Conservation (phyloP, 2,888 invertebrate species). For the Ennomos erosarius region DNA sequence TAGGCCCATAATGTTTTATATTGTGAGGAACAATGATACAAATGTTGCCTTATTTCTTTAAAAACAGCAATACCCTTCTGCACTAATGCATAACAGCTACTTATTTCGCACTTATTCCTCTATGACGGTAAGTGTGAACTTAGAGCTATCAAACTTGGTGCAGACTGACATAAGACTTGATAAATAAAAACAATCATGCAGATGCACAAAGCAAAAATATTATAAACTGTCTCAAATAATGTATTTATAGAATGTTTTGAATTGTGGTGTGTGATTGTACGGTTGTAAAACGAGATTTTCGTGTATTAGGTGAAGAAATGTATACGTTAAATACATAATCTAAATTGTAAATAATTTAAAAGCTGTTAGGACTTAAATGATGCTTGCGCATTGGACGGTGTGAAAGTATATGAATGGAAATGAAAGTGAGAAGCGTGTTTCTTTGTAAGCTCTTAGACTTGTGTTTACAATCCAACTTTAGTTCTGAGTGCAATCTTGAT, state of each 20-base stretch:
- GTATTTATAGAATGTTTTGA: conserved; percentile 9
- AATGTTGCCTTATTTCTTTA: conserved; percentile 7
- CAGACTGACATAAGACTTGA: background rate
- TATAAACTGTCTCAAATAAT: conserved; percentile 21
- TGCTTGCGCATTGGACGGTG: conserved; percentile 3
- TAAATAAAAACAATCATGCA: conserved; percentile 6
- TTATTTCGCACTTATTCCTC: too few species aligned
- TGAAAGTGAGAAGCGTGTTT: conserved; percentile 7
- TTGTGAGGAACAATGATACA: background rate
- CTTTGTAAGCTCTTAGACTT: background rate
- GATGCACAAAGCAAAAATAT: conserved; percentile 17
- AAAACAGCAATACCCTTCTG: too few species aligned
- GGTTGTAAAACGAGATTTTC: conserved; percentile 43
- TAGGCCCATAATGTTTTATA: background rate
- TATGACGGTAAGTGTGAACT: too few species aligned
- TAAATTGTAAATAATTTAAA: conserved; percentile 50
- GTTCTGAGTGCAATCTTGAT: too few species aligned
- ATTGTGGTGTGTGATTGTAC: conserved; percentile 38
- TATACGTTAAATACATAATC: conserved; percentile 66
- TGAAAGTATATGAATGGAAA: background rate
- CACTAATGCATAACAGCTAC: too few species aligned
- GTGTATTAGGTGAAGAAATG: conserved; percentile 44
- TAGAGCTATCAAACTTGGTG: too few species aligned
- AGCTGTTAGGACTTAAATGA: conserved; percentile 20
- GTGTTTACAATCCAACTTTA: too few species aligned